These are phyloP conservation scores for Oscheius sp. DNA, from an alignment of 2,888 invertebrate species.

Conservation along the genomic window DNA sequence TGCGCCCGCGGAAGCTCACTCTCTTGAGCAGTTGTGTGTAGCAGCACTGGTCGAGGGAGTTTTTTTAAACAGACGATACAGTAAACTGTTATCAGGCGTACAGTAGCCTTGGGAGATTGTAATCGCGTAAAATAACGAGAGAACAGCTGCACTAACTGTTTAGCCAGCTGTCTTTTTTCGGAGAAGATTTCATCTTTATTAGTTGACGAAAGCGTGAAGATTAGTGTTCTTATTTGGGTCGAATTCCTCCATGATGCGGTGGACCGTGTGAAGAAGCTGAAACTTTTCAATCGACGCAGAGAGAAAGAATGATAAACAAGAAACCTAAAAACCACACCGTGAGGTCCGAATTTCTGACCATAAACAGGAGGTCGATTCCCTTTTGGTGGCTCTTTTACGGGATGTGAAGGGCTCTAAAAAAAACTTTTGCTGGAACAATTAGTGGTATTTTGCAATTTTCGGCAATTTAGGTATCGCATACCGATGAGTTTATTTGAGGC, in stretches of 20 bases:
- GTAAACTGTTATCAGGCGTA: not conserved
- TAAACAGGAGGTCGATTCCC: not conserved
- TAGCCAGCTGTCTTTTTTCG: conserved; percentile 23
- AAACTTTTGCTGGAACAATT: no score
- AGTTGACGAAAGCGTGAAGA: not conserved
- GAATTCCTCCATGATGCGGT: not conserved
- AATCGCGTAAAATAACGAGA: conserved; percentile 22
- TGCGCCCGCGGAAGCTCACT: conserved; percentile 24
- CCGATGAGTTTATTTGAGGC: no score
- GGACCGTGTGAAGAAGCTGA: not conserved
- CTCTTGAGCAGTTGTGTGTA: not conserved
- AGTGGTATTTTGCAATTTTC: no score
- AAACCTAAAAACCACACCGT: no score
- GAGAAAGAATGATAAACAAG: no score
- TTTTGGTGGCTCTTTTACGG: no score
- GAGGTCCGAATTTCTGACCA: not conserved
- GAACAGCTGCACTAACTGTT: conserved; percentile 27
- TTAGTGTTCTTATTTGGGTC: not conserved
- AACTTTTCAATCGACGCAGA: no score
- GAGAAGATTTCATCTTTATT: not conserved
- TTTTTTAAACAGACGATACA: not conserved
- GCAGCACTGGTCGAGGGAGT: not conserved
- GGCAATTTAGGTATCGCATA: no score
- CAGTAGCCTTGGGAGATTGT: conserved; percentile 17
- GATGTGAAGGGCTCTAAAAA: no score